Conservation (phyloP, 1,140 invertebrate species). For the Dufourea novaeangliae region DNA sequence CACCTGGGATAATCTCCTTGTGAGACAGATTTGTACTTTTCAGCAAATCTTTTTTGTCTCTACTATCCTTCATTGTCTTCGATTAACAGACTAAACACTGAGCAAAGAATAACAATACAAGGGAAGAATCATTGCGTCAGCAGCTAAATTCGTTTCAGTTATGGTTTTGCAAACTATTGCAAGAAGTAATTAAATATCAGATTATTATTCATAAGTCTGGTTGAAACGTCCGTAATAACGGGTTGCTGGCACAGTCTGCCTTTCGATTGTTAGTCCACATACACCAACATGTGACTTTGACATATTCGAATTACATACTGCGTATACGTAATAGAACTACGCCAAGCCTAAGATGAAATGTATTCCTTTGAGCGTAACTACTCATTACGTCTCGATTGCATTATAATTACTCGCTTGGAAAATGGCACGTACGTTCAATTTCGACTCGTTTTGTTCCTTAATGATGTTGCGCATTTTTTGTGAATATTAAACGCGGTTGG, state of each 20-base stretch:
- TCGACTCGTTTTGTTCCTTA: neutral
- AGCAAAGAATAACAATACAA: too few relatives aligned
- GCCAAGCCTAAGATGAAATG: conserved; percentile 21
- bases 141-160: too few relatives aligned
- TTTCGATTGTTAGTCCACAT: conserved; percentile 33
- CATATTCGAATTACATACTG: conserved; percentile 43
- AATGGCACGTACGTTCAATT: neutral
- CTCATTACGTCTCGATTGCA: conserved; percentile 21
- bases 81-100: too few relatives aligned
- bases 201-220: neutral
- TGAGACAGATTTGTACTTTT: too few relatives aligned
- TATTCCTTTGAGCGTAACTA: conserved; percentile 26
- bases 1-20: too few relatives aligned
- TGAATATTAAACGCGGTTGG: conserved; percentile 1
- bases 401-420: conserved; percentile 20
- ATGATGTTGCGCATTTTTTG: neutral
- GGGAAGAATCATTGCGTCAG: too few relatives aligned
- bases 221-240: conserved; percentile 22
- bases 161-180: too few relatives aligned
- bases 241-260: conserved; percentile 17
- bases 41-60: too few relatives aligned
- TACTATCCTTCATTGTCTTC: too few relatives aligned
- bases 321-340: conserved; percentile 19
- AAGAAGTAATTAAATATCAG: conserved; percentile 29
- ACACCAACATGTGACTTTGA: conserved; percentile 26